Conservation (phyloP, 2,797 vertebrate genomes). For the Cirrhinus molitorella region DNA sequence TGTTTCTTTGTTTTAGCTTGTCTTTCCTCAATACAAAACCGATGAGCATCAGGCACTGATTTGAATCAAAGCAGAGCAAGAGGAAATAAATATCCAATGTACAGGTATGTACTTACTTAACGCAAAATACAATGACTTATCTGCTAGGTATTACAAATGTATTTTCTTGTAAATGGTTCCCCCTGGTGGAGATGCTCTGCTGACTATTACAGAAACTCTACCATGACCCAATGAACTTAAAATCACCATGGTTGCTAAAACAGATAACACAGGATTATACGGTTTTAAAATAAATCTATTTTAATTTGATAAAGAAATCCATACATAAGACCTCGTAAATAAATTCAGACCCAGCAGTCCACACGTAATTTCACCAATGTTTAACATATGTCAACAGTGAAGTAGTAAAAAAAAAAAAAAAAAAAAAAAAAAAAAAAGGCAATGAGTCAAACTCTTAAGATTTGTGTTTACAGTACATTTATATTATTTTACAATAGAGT, state of each 20-base stretch:
- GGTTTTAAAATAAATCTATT: neutral
- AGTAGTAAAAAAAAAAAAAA: conserved; percentile 1
- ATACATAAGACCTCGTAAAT: neutral
- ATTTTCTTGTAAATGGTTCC: conserved; percentile 12
- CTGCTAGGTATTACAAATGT: neutral
- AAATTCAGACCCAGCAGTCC: neutral
- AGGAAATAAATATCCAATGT: neutral
- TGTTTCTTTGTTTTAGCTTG: neutral
- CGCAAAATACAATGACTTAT: neutral
- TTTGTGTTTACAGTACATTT: conserved; percentile 1
- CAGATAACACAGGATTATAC: neutral
- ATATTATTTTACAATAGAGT: conserved; percentile 3
- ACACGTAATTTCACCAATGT: neutral
- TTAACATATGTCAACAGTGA: neutral
- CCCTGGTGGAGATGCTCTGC: neutral
- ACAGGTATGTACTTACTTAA: too few relatives aligned
- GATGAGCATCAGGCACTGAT: neutral
- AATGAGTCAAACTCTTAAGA: neutral
- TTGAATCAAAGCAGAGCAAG: neutral
- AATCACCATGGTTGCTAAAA: neutral
- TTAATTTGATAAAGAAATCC: neutral
- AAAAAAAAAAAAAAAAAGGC: too few relatives aligned
- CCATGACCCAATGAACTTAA: too few relatives aligned
- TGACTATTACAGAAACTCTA: neutral
- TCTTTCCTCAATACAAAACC: neutral